Evolutionary conservation across 1,140 invertebrate species (phyloP).

Genomic region (Orchestia grillus): DNA sequence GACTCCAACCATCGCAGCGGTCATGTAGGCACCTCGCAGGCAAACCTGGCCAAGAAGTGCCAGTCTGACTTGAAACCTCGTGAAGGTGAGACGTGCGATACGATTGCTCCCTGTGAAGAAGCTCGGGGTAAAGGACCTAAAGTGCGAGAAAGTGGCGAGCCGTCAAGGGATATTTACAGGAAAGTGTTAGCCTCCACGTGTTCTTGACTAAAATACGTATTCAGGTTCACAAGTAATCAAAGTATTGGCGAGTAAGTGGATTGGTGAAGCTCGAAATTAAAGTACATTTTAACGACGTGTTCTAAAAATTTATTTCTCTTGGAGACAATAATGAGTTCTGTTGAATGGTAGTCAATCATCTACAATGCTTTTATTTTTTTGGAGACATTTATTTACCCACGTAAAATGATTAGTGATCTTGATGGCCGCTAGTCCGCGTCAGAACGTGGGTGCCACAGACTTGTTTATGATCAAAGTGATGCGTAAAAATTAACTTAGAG

Average conservation of each 20-base stretch:
- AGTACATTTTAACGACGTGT: background rate
- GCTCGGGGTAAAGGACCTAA: constrained; percentile 22
- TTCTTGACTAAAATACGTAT: background rate
- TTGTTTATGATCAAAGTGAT: background rate
- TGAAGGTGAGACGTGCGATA: background rate
- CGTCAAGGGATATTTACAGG: background rate
- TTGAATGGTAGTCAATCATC: background rate
- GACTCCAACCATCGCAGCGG: background rate
- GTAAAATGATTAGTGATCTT: constrained; percentile 1
- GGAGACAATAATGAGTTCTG: background rate
- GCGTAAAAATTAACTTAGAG: background rate
- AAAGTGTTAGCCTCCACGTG: background rate
- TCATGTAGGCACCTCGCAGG: background rate
- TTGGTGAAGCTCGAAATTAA: background rate
- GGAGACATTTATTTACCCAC: background rate
- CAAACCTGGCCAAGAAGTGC: too few relatives aligned
- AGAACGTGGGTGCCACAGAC: background rate
- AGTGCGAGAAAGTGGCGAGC: background rate
- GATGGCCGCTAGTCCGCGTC: background rate
- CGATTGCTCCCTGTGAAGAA: background rate
- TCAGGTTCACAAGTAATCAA: background rate
- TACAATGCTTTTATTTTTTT: background rate
- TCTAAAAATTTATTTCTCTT: background rate
- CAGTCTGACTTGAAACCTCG: background rate
- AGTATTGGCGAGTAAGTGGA: background rate